phyloP scores from a whole-genome alignment of 1,140 invertebrate species.

The Sinonovacula constricta region DNA sequence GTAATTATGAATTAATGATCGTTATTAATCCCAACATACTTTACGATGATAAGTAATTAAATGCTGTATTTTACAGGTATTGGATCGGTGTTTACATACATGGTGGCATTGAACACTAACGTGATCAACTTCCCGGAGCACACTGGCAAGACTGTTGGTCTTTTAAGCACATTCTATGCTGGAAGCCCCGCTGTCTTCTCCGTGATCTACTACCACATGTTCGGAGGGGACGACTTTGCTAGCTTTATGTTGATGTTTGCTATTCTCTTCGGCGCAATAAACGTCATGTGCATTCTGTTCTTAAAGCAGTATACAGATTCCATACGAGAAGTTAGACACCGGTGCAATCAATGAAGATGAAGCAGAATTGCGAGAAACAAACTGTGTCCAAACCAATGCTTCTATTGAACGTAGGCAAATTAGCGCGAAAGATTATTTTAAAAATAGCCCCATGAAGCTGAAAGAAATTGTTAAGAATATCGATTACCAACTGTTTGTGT shows the following conservation, averaged over 20 bases:
- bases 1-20: too few relatives aligned
- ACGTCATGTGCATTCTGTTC: conserved; percentile 55
- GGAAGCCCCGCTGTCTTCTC: background rate
- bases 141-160: background rate
- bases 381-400: too few relatives aligned
- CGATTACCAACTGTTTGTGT: background rate
- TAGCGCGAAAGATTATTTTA: background rate
- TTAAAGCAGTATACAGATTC: conserved; percentile 46
- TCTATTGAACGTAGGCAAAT: too few relatives aligned
- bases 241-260: conserved; percentile 59
- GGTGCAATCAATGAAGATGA: too few relatives aligned
- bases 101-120: background rate
- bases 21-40: too few relatives aligned
- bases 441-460: background rate
- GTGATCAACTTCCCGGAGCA: background rate
- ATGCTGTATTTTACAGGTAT: background rate
- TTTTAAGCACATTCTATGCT: background rate
- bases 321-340: too few relatives aligned
- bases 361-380: background rate
- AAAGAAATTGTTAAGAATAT: background rate
- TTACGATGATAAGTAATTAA: too few relatives aligned
- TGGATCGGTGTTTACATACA: background rate
- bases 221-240: background rate
- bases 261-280: conserved; percentile 48
- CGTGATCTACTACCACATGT: background rate